Evolutionary conservation across 2,888 invertebrate species (phyloP).

Genomic region (Ormyrus labotus): DNA sequence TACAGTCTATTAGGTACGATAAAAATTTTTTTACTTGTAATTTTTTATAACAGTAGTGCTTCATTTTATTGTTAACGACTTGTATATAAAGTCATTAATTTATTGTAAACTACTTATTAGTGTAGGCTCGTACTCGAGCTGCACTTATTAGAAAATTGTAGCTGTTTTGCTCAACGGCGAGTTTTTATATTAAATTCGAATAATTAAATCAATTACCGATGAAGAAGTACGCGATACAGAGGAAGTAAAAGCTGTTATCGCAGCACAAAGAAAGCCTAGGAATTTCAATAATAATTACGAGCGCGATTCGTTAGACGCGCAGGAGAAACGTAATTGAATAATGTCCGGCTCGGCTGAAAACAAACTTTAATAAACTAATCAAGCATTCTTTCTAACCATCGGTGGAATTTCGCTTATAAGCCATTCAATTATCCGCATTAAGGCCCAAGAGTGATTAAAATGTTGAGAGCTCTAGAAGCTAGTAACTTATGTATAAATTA

Average conservation of each 20-base stretch:
- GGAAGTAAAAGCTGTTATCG: not conserved
- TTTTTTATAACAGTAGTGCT: no score
- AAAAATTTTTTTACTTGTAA: no score
- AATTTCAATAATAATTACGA: conserved; percentile 34
- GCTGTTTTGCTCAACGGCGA: no score
- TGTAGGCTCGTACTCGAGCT: no score
- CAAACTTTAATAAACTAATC: conserved; percentile 42
- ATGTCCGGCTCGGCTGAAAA: conserved; percentile 1
- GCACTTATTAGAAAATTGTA: no score
- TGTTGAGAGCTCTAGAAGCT: conserved; percentile 33
- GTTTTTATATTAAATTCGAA: not conserved
- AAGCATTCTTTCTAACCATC: conserved; percentile 23
- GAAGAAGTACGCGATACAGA: not conserved
- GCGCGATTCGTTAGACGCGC: conserved; percentile 10
- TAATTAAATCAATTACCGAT: not conserved
- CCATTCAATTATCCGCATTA: conserved; percentile 40
- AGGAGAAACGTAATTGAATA: conserved; percentile 31
- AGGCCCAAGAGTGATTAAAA: conserved; percentile 48
- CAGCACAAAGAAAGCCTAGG: not conserved
- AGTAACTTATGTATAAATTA: conserved; percentile 49
- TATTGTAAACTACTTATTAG: no score
- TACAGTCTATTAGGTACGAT: no score
- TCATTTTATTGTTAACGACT: no score
- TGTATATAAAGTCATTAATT: no score
- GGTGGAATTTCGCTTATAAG: conserved; percentile 38